Evolutionary conservation across 2,797 vertebrate genomes (phyloP).

Genomic region (Chaunax sp.): DNA sequence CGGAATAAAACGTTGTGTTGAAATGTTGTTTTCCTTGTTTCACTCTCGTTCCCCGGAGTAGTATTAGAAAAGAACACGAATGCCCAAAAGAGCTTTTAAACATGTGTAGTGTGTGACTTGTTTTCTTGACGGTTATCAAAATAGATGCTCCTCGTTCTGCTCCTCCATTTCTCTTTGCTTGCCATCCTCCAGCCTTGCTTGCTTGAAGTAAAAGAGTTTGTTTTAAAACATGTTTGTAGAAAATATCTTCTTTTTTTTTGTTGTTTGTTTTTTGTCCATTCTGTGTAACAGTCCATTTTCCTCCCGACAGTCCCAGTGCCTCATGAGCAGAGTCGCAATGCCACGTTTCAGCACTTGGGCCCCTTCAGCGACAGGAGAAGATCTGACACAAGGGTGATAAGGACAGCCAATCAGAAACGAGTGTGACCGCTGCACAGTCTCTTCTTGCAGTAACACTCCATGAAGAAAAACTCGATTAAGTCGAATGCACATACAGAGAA

Average conservation of each 20-base stretch:
- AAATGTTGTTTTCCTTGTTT: constrained; percentile 72
- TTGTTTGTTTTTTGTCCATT: constrained; percentile 47
- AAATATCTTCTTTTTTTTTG: constrained; percentile 64
- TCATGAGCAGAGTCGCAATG: constrained; percentile 38
- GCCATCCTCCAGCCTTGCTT: constrained; percentile 62
- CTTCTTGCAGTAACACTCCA: not conserved
- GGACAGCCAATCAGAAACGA: constrained; percentile 34
- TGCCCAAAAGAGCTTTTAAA: constrained; percentile 52
- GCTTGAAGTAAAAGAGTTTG: constrained; percentile 65
- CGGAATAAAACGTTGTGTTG: constrained; percentile 69
- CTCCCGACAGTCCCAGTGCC: constrained; percentile 45
- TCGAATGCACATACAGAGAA: not conserved
- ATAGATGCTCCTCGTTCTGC: constrained; percentile 73
- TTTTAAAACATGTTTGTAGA: constrained; percentile 70
- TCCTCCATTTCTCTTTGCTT: constrained; percentile 52
- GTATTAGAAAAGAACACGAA: constrained; percentile 59
- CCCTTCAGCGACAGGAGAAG: constrained; percentile 44
- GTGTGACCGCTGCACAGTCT: not conserved
- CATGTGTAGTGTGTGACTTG: constrained; percentile 38
- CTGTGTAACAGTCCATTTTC: constrained; percentile 64
- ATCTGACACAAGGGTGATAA: constrained; percentile 40
- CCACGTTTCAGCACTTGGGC: constrained; percentile 36
- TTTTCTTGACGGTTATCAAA: constrained; percentile 78
- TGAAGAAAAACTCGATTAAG: not conserved
- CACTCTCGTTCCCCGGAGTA: constrained; percentile 60